These are phyloP conservation scores for Peromyscus polionotus DNA, from an alignment of 2,113 vertebrate genomes.

Conservation along the genomic window DNA sequence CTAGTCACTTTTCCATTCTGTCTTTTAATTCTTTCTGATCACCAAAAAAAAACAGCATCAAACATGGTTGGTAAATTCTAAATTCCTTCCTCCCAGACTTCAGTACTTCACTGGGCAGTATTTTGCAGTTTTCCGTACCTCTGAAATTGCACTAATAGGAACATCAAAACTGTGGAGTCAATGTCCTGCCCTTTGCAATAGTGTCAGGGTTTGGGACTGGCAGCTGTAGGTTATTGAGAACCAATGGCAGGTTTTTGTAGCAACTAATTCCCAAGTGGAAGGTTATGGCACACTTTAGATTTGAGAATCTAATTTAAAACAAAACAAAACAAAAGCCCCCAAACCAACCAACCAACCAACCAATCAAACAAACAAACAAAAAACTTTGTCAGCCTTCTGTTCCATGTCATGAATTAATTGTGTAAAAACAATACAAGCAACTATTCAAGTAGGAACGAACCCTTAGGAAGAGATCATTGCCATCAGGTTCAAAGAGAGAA, in stretches of 20 bases:
- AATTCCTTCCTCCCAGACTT: constrained; percentile 38
- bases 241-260: constrained; percentile 82
- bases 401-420: not conserved
- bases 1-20: not conserved
- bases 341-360: not conserved
- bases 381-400: constrained; percentile 71
- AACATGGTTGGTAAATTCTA: not conserved
- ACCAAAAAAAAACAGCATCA: not conserved
- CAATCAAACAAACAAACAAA: constrained; percentile 56
- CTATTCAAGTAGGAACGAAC: not conserved
- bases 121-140: constrained; percentile 30
- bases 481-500: not conserved
- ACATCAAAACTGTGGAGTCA: constrained; percentile 45
- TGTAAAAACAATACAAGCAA: not conserved
- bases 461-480: not conserved
- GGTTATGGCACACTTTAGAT: constrained; percentile 79
- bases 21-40: not conserved
- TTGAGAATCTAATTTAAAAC: constrained; percentile 80
- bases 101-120: constrained; percentile 57
- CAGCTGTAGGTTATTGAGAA: constrained; percentile 76
- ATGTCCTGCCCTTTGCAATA: constrained; percentile 72
- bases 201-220: constrained; percentile 74
- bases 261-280: constrained; percentile 83
- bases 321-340: too few relatives aligned
- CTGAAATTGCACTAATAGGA: constrained; percentile 66